Conservation (phyloP, 2,113 vertebrate genomes). For the Melanocharis versteri region DNA sequence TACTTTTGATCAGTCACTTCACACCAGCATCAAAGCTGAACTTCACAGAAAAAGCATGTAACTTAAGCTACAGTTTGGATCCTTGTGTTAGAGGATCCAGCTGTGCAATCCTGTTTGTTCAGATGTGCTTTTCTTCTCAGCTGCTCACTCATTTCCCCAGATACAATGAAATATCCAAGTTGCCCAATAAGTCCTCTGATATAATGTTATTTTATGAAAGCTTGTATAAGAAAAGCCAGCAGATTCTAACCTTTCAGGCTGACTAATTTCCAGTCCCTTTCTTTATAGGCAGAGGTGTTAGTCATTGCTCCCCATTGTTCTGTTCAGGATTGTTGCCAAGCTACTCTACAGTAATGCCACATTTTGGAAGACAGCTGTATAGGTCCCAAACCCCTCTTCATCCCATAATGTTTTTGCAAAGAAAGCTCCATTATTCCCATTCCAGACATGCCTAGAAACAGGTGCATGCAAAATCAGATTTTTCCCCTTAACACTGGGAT, state of each 20-base stretch:
- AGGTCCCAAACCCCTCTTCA: background rate
- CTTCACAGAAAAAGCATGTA: background rate
- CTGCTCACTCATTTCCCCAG: background rate
- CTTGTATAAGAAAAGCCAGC: background rate
- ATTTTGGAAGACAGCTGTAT: background rate
- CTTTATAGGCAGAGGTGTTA: background rate
- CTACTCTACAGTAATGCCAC: background rate
- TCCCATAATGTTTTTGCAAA: background rate
- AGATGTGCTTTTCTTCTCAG: background rate
- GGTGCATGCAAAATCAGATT: background rate
- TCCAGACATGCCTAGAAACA: background rate
- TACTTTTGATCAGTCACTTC: background rate
- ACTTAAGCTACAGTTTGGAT: background rate
- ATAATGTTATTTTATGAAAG: background rate
- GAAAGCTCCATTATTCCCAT: background rate
- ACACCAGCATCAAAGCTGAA: background rate
- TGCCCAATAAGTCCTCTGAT: background rate
- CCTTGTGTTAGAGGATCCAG: background rate
- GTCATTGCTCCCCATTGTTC: background rate
- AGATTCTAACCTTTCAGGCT: background rate
- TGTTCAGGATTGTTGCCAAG: background rate
- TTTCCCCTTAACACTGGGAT: background rate
- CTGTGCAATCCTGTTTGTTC: background rate
- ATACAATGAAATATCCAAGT: background rate
- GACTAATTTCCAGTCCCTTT: background rate